These are phyloP conservation scores for Tokudaia tokunoshimensis DNA, from an alignment of 2,797 vertebrate species.

Conservation along the genomic window DNA sequence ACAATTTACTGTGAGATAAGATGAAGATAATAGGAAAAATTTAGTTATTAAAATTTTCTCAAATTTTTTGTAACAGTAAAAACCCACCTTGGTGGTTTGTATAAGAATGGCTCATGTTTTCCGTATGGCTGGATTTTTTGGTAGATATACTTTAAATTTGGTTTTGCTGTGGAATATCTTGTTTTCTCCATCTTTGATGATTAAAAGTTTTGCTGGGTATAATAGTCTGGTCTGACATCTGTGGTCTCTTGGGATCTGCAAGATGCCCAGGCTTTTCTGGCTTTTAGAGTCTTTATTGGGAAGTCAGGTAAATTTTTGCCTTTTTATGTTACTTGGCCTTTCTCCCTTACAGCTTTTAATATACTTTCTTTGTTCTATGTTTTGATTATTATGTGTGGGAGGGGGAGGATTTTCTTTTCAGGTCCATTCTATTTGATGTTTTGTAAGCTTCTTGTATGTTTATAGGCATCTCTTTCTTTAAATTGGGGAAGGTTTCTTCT, in stretches of 20 bases:
- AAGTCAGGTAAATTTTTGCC: neutral
- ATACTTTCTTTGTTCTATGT: neutral
- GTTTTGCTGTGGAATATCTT: neutral
- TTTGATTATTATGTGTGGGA: neutral
- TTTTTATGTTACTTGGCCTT: neutral
- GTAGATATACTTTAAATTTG: neutral
- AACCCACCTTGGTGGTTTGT: neutral
- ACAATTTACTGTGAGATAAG: neutral
- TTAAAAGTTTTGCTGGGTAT: neutral
- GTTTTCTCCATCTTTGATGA: neutral
- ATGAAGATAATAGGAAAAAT: neutral
- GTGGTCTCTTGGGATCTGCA: neutral
- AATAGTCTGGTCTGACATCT: neutral
- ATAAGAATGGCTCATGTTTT: neutral
- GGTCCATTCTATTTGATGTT: neutral
- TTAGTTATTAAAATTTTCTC: neutral
- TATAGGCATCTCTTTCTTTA: neutral
- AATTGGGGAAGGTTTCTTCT: neutral
- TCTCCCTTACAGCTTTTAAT: neutral
- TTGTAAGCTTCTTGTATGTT: neutral
- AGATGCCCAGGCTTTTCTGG: neutral
- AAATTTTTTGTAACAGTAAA: neutral
- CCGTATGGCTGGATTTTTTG: neutral
- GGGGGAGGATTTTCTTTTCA: neutral
- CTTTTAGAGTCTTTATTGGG: neutral